phyloP scores from a whole-genome alignment of 2,113 vertebrate genomes.

The Perca flavescens region DNA sequence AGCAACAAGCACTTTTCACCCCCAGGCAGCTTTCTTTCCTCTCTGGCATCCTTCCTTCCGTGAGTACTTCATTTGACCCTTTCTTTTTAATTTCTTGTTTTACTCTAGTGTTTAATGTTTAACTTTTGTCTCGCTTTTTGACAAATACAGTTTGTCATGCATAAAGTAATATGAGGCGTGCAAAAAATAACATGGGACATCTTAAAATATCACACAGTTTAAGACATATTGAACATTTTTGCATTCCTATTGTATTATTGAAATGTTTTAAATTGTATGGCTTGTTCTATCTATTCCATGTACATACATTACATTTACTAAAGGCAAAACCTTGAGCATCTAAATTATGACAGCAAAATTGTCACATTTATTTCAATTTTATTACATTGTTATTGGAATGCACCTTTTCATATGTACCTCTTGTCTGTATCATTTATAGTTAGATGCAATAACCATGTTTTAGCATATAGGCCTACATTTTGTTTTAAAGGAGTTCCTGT shows the following conservation, averaged over 20 bases:
- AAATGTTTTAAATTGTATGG: no score
- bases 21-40: not conserved
- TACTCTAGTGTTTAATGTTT: not conserved
- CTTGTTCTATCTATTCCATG: no score
- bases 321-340: not conserved
- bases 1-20: slow-evolving; percentile 35
- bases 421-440: no score
- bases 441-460: not conserved
- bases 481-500: not conserved
- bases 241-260: no score
- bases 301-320: no score
- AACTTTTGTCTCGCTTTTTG: not conserved
- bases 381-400: not conserved
- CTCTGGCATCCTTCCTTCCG: not conserved
- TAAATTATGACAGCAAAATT: not conserved
- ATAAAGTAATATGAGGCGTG: not conserved
- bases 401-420: not conserved
- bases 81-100: not conserved
- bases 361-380: not conserved
- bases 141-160: not conserved
- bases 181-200: not conserved
- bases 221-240: not conserved
- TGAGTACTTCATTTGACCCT: not conserved
- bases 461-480: not conserved
- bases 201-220: not conserved